Evolutionary conservation across 37 sponge, comb jelly and placozoan species (phyloP), one percentile per base, ranked within the genome.

Genomic region (Mnemiopsis leidyi): DNA sequence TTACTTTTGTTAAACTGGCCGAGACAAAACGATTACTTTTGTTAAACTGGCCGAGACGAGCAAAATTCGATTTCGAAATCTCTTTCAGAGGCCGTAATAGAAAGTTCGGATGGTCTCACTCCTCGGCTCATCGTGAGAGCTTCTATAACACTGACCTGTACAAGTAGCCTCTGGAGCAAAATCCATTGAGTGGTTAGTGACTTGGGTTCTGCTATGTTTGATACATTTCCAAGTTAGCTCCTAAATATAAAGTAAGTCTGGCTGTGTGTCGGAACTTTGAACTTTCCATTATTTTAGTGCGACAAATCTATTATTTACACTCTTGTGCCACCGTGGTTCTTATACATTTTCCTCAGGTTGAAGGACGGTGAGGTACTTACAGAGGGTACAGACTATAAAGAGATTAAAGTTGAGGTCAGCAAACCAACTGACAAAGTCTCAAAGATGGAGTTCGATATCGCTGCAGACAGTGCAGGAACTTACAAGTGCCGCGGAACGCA

Each of bases 121-220:
- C 31, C 29, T 20, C 21, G 7, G 0, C 37, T 33, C 20, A 28
- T 79, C 21, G 82, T 20, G 5, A 2, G 1, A 34, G 33, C 82
- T 33, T 29, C 36, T 79, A 1, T 79, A 7, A 79, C 82, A 33
- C 37, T 79, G 2, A 79, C 82, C 21, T 79, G 82, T 23, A 79
- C 36, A 3, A 23, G 28, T 28, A 29, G 1, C 2, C n/a, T 3
- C 36, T 18, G 36, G 82, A 23, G 82, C 36, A 23, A 79, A 32
- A 16, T 28, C 33, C 21, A 18, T 79, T 9, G 29, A 32, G 34
- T 79, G 82, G 82, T 79, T 7, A 23, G 61, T 18, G 61, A 13
- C 61, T 18, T 48, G 5, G n/a, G n/a, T n/a, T n/a, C n/a, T n/a
- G n/a, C n/a, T n/a, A n/a, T n/a, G n/a, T n/a, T n/a, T n/a, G n/a